phyloP scores from a whole-genome alignment of 1,140 invertebrate genomes.

The Stenopsyche tienmushanensis region DNA sequence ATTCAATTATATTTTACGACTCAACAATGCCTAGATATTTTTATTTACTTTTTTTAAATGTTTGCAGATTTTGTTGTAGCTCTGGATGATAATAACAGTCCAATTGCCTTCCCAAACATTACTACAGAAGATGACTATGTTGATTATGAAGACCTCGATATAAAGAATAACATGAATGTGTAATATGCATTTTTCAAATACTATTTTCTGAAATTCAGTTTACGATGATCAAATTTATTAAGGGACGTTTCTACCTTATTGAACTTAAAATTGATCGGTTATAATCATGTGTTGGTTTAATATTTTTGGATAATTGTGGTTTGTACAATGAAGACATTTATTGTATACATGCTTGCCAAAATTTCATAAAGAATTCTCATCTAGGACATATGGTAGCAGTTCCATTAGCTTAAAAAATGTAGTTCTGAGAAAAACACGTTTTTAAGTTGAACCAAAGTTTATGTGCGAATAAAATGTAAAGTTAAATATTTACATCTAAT shows the following conservation, averaged over 20 bases:
- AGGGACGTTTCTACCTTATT: too few relatives aligned
- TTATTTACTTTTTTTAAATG: background rate
- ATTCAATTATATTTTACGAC: background rate
- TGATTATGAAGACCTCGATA: slow-evolving; percentile 1
- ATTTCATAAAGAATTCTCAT: too few relatives aligned
- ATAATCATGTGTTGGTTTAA: too few relatives aligned
- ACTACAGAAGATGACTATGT: background rate
- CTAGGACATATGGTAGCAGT: too few relatives aligned
- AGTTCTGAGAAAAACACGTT: background rate
- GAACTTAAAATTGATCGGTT: too few relatives aligned
- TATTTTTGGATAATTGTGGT: background rate
- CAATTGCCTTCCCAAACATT: background rate
- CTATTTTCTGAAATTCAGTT: background rate
- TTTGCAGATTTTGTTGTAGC: slow-evolving; percentile 11
- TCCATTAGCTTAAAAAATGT: too few relatives aligned
- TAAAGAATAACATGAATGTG: background rate
- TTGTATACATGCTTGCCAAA: too few relatives aligned
- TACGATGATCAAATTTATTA: background rate
- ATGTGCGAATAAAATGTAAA: too few relatives aligned
- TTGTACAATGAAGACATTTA: too few relatives aligned
- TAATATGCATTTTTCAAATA: background rate
- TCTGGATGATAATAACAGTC: slow-evolving; percentile 8
- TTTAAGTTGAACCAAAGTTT: too few relatives aligned
- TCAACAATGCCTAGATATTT: background rate
- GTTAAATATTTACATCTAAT: too few relatives aligned